A percentile compares a stretch with the other conserved stretches of the same genome.
Conservation (phyloP, 2,888 invertebrate genomes). For the Stenodema calcarata region DNA sequence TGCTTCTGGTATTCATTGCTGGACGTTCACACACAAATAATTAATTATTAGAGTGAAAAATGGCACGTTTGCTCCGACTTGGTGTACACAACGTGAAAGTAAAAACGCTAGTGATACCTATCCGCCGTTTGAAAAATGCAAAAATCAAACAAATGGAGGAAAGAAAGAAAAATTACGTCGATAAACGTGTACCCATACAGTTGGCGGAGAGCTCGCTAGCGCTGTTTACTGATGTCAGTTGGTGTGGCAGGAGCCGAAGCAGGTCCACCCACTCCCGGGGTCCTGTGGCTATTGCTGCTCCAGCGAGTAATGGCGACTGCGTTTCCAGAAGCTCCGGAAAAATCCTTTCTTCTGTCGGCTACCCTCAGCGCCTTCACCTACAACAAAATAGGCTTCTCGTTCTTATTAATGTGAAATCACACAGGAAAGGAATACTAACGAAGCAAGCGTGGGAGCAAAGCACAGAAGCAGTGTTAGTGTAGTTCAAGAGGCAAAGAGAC, state of each 20-base stretch:
- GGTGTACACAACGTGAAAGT: neutral
- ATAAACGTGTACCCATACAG: neutral
- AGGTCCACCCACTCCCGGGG: slow-evolving; percentile 52
- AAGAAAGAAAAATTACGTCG: neutral
- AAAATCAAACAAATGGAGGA: neutral
- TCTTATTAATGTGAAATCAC: slow-evolving; percentile 50
- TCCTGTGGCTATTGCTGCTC: slow-evolving; percentile 75
- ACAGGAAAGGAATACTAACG: neutral
- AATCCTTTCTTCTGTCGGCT: slow-evolving; percentile 83
- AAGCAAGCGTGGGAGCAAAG: neutral
- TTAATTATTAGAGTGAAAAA: neutral
- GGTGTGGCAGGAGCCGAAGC: slow-evolving; percentile 52
- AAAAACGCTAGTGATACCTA: neutral
- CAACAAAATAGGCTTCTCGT: slow-evolving; percentile 57
- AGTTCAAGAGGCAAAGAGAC: no score
- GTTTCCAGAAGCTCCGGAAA: slow-evolving; percentile 88
- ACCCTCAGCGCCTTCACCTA: slow-evolving; percentile 60
- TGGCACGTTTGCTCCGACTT: neutral
- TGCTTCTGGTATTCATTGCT: neutral
- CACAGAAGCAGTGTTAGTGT: neutral
- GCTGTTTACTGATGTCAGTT: slow-evolving; percentile 24
- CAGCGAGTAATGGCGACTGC: slow-evolving; percentile 84
- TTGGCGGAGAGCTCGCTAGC: neutral
- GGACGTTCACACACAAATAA: neutral
- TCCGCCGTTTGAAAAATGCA: neutral